Evolutionary conservation across 1,140 invertebrate genomes (phyloP).

Genomic region (Stegodyphus mimosarum): DNA sequence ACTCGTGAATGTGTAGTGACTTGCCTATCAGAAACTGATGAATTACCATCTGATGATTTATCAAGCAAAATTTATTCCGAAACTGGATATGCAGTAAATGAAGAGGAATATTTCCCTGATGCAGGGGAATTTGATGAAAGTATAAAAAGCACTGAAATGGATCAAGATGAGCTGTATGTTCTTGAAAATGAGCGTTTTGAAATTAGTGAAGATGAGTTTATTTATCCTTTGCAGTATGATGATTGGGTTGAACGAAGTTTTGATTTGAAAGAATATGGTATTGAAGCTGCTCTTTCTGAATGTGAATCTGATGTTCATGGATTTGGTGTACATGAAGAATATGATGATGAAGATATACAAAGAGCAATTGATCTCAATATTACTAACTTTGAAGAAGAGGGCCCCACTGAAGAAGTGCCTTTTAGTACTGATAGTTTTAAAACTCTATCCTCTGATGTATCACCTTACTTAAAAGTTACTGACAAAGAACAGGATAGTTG

Average conservation of each 20-base stretch:
- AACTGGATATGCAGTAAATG: no score
- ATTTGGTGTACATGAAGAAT: constrained; percentile 12
- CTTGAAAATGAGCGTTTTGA: constrained; percentile 8
- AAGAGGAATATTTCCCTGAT: neutral
- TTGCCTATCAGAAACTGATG: no score
- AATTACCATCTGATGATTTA: no score
- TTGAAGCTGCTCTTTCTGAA: constrained; percentile 22
- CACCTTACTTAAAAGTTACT: constrained; percentile 13
- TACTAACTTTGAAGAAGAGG: constrained; percentile 37
- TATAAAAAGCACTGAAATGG: constrained; percentile 15
- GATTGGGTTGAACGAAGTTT: constrained; percentile 56
- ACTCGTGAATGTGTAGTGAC: no score
- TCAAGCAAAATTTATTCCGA: no score
- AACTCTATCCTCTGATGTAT: constrained; percentile 26
- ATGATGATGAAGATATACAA: constrained; percentile 42
- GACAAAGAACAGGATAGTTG: constrained; percentile 44
- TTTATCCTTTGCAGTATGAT: constrained; percentile 44
- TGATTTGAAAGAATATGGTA: constrained; percentile 54
- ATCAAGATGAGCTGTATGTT: constrained; percentile 10
- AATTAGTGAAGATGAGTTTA: constrained; percentile 49
- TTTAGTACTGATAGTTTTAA: constrained; percentile 41
- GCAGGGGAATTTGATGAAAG: constrained; percentile 1
- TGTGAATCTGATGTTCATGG: constrained; percentile 33
- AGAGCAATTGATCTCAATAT: constrained; percentile 49
- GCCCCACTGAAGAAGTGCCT: neutral